These are phyloP conservation scores for Thunnus maccoyii DNA, from an alignment of 2,113 vertebrate genomes.

Conservation along the genomic window DNA sequence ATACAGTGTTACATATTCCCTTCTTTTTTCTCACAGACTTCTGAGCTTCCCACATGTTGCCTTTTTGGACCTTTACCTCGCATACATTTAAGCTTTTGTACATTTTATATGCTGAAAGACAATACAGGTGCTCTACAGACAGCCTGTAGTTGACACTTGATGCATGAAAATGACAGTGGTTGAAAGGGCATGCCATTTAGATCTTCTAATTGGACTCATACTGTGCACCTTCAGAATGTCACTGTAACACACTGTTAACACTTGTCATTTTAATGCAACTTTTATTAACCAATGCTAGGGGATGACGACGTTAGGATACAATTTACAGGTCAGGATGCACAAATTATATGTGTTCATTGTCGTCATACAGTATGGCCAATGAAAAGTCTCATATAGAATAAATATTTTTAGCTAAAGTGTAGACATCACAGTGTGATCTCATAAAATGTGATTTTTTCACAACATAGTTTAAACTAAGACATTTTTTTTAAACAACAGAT, in stretches of 20 bases:
- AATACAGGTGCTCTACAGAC: not conserved
- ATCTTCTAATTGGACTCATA: conserved; percentile 45
- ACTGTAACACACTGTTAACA: conserved; percentile 21
- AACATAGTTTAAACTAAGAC: too few relatives aligned
- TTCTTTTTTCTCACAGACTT: not conserved
- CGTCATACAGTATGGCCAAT: not conserved
- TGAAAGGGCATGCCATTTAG: conserved; percentile 62
- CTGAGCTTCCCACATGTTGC: not conserved
- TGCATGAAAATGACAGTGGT: conserved; percentile 54
- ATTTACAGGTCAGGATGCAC: conserved; percentile 10
- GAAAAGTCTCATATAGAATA: not conserved
- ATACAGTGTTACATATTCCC: not conserved
- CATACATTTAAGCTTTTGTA: not conserved
- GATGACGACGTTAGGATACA: not conserved
- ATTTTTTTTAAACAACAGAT: too few relatives aligned
- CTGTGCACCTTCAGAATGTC: conserved; percentile 50
- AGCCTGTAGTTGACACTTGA: conserved; percentile 46
- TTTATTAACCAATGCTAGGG: conserved; percentile 8
- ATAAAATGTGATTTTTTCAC: not conserved
- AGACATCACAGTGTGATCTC: too few relatives aligned
- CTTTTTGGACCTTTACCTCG: not conserved
- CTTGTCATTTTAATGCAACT: conserved; percentile 39
- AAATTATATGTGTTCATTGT: not conserved
- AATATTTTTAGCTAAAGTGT: not conserved
- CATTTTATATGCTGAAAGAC: conserved; percentile 15